Conservation (phyloP, 2,797 vertebrate genomes). For the Scomberomorus guttatus region DNA sequence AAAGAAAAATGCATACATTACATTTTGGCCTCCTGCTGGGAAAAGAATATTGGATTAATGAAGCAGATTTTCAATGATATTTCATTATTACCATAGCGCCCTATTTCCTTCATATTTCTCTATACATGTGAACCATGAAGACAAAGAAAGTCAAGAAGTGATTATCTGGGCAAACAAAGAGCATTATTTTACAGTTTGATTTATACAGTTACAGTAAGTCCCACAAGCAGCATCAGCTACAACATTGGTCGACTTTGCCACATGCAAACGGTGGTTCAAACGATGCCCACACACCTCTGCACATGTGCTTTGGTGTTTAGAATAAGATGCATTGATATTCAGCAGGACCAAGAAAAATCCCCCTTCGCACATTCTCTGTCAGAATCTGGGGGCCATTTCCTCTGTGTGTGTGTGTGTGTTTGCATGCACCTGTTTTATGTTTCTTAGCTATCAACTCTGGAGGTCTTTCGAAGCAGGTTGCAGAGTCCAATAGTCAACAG, state of each 20-base stretch:
- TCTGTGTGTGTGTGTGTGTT: slow-evolving; percentile 34
- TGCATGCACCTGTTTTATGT: slow-evolving; percentile 80
- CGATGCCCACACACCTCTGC: slow-evolving; percentile 67
- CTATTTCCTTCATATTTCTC: neutral
- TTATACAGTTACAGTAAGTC: neutral
- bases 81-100: neutral
- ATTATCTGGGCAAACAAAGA: neutral
- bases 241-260: slow-evolving; percentile 29
- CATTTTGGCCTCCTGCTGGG: slow-evolving; percentile 11
- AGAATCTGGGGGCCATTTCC: slow-evolving; percentile 68
- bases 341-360: slow-evolving; percentile 65
- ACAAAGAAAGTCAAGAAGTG: neutral
- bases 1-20: neutral
- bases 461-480: slow-evolving; percentile 70
- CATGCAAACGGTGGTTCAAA: slow-evolving; percentile 51
- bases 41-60: neutral
- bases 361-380: slow-evolving; percentile 64
- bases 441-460: slow-evolving; percentile 70
- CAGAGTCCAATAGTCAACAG: slow-evolving; percentile 58
- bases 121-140: neutral
- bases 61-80: neutral
- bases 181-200: neutral
- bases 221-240: slow-evolving; percentile 12
- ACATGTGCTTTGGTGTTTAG: slow-evolving; percentile 74
- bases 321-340: slow-evolving; percentile 73